Evolutionary conservation across 2,888 invertebrate genomes (phyloP).

Genomic region (Drosophila glabriapex): DNA sequence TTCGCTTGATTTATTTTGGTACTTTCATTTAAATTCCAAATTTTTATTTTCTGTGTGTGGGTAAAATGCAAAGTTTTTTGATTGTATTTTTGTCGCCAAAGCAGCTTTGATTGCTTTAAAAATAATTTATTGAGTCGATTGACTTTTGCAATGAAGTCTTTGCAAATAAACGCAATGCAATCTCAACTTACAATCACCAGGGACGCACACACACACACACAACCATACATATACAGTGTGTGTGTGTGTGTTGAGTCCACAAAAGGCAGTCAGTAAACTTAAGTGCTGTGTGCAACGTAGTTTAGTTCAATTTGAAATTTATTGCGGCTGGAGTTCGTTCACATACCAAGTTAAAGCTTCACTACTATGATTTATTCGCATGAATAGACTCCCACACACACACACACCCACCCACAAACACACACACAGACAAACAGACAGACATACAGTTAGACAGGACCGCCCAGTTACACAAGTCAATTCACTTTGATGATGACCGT

Average conservation of each 20-base stretch:
- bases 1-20: not conserved
- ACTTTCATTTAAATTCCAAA: not conserved
- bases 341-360: slow-evolving; percentile 76
- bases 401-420: not conserved
- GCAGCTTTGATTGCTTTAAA: slow-evolving; percentile 79
- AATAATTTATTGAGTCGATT: slow-evolving; percentile 82
- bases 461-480: slow-evolving; percentile 73
- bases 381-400: slow-evolving; percentile 24
- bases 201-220: slow-evolving; percentile 26
- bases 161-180: slow-evolving; percentile 79
- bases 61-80: slow-evolving; percentile 40
- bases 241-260: slow-evolving; percentile 63
- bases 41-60: not conserved
- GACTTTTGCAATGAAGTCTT: slow-evolving; percentile 74
- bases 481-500: slow-evolving; percentile 67
- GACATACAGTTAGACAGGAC: slow-evolving; percentile 7
- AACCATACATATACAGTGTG: slow-evolving; percentile 13
- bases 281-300: slow-evolving; percentile 58
- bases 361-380: slow-evolving; percentile 74
- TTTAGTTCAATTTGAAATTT: slow-evolving; percentile 76
- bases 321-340: slow-evolving; percentile 79
- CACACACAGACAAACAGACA: slow-evolving; percentile 2
- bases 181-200: slow-evolving; percentile 68
- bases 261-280: slow-evolving; percentile 53
- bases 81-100: slow-evolving; percentile 74